A percentile compares a stretch with the other conserved stretches of the same genome.
Conservation (phyloP, 2,113 vertebrate species). For the Bambusicola thoracicus region DNA sequence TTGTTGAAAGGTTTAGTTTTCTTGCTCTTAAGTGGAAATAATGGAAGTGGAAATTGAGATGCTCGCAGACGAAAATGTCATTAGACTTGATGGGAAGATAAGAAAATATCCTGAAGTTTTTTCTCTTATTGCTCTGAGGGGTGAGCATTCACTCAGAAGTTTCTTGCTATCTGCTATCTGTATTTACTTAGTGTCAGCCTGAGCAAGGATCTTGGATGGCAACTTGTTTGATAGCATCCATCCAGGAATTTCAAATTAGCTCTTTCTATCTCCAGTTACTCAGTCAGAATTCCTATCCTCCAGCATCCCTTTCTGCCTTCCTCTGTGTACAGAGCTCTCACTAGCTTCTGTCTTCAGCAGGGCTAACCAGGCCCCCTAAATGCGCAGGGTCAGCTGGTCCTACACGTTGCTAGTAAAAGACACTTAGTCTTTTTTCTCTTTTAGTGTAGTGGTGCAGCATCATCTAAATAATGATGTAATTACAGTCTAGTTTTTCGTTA, state of each 20-base stretch:
- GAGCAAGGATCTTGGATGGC: not conserved
- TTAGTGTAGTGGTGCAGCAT: not conserved
- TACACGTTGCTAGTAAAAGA: not conserved
- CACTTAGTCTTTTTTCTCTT: fast-evolving
- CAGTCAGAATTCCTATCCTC: not conserved
- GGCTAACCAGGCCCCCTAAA: not conserved
- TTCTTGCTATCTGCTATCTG: not conserved
- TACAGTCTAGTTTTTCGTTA: not conserved
- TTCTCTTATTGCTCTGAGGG: not conserved
- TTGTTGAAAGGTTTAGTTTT: not conserved
- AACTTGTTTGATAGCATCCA: not conserved
- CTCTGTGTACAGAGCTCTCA: fast-evolving
- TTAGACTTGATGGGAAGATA: not conserved
- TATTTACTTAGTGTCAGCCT: not conserved
- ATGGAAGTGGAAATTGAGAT: not conserved
- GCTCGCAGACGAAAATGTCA: not conserved
- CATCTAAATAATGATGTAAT: not conserved
- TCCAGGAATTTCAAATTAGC: not conserved
- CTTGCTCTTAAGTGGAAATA: not conserved
- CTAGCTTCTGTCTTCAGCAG: not conserved
- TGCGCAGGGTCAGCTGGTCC: not conserved
- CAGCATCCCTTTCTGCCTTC: not conserved
- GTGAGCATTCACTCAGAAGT: not conserved
- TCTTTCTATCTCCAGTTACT: not conserved
- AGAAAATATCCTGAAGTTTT: fast-evolving